Conservation (phyloP, 2,113 vertebrate species). For the Castor canadensis region DNA sequence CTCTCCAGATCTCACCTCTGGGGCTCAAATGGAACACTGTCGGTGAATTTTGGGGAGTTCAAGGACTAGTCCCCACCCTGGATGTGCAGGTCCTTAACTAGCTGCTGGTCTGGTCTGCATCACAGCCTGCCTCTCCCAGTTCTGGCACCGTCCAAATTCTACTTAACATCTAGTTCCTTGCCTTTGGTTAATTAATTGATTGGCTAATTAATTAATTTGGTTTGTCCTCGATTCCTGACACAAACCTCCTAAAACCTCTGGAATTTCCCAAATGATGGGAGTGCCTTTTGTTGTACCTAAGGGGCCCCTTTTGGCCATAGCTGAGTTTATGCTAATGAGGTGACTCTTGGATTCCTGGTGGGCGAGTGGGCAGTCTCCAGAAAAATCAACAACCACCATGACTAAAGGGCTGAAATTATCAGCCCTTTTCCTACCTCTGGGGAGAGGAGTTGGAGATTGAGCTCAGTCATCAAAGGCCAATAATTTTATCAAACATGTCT, state of each 20-base stretch:
- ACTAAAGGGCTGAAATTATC: not conserved
- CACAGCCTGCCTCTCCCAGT: not conserved
- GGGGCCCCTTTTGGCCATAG: not conserved
- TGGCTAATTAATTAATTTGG: not conserved
- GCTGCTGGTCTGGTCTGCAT: not conserved
- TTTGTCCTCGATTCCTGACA: not conserved
- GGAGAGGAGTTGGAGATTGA: not conserved
- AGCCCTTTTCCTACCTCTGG: not conserved
- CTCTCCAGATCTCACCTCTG: rapidly evolving
- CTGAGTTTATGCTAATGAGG: not conserved
- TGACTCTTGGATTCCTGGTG: not conserved
- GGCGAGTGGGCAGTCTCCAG: not conserved
- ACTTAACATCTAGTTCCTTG: not conserved
- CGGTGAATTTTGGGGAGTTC: rapidly evolving
- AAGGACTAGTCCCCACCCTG: not conserved
- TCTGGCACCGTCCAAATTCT: not conserved
- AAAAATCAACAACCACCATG: not conserved
- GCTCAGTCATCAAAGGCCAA: not conserved
- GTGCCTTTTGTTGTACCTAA: not conserved
- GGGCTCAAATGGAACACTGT: rapidly evolving
- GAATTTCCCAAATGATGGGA: not conserved
- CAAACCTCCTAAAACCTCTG: not conserved
- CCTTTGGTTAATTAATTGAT: not conserved
- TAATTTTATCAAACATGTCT: not conserved
- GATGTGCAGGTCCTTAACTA: rapidly evolving